Percentiles rank a stretch among this genome's conserved stretches.
These are phyloP conservation scores for Erpetoichthys calabaricus DNA, from an alignment of 2,797 vertebrate genomes.

Conservation along the genomic window DNA sequence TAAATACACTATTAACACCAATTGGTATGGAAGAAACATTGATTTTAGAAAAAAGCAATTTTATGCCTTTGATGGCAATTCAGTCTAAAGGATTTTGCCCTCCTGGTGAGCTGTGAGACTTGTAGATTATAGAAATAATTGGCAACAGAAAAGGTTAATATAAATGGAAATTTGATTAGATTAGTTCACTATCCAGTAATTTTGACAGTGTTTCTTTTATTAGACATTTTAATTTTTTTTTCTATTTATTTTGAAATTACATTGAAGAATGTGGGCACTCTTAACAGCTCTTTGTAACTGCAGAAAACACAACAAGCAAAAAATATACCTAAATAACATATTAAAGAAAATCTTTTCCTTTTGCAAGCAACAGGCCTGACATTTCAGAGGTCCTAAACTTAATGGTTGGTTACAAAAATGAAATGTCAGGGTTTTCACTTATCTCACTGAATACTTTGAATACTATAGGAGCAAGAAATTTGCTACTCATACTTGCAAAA, in stretches of 20 bases:
- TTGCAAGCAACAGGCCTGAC: conserved; percentile 10
- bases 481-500: conserved; percentile 13
- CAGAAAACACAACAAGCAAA: conserved; percentile 8
- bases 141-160: conserved; percentile 29
- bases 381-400: conserved; percentile 11
- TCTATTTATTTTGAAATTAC: conserved; percentile 11
- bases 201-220: conserved; percentile 14
- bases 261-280: conserved; percentile 6
- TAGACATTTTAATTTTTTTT: conserved; percentile 11
- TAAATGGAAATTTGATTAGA: conserved; percentile 35
- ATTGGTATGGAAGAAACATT: conserved; percentile 20
- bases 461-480: conserved; percentile 1
- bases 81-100: conserved; percentile 23
- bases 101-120: conserved; percentile 24
- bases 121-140: conserved; percentile 30
- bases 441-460: conserved; percentile 1
- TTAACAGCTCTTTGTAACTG: conserved; percentile 6
- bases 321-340: conserved; percentile 2
- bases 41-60: conserved; percentile 13
- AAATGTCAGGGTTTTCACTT: conserved; percentile 8
- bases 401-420: conserved; percentile 8
- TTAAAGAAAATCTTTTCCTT: conserved; percentile 2
- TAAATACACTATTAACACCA: conserved; percentile 16
- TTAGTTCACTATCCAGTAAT: conserved; percentile 26
- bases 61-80: conserved; percentile 17